phyloP scores from a whole-genome alignment of 2,888 invertebrate species.

The Drosophila eohydei region DNA sequence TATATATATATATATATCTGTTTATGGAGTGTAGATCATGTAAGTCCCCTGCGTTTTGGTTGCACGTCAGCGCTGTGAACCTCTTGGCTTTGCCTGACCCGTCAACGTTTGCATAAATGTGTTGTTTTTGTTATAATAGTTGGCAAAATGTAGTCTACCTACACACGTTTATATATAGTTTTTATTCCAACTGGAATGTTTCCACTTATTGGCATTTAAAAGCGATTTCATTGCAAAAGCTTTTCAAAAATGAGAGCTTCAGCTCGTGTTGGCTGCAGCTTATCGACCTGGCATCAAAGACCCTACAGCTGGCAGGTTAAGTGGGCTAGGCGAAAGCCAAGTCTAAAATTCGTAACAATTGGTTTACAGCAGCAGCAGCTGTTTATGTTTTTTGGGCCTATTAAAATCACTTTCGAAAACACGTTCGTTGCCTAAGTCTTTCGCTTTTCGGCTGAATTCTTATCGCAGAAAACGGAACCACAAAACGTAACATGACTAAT shows the following conservation, averaged over 20 bases:
- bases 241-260: neutral
- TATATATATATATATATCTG: neutral
- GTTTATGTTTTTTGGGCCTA: neutral
- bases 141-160: constrained; percentile 21
- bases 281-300: constrained; percentile 12
- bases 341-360: neutral
- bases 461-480: constrained; percentile 6
- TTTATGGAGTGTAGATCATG: neutral
- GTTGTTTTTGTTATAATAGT: constrained; percentile 2
- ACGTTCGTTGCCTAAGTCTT: constrained; percentile 65
- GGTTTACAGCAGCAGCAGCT: neutral
- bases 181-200: constrained; percentile 5
- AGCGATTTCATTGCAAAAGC: constrained; percentile 17
- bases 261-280: neutral
- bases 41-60: neutral
- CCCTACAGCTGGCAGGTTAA: constrained; percentile 4
- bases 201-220: constrained; percentile 19
- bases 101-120: constrained; percentile 30
- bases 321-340: neutral
- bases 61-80: constrained; percentile 20
- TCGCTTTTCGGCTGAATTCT: constrained; percentile 28
- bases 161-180: neutral
- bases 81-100: constrained; percentile 37
- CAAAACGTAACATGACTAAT: constrained; percentile 19
- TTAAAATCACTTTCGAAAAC: constrained; percentile 38